Percentiles rank a stretch among this genome's conserved stretches.
These are phyloP conservation scores for Rhinoptilus africanus DNA, from an alignment of 2,113 vertebrate species.

Conservation along the genomic window DNA sequence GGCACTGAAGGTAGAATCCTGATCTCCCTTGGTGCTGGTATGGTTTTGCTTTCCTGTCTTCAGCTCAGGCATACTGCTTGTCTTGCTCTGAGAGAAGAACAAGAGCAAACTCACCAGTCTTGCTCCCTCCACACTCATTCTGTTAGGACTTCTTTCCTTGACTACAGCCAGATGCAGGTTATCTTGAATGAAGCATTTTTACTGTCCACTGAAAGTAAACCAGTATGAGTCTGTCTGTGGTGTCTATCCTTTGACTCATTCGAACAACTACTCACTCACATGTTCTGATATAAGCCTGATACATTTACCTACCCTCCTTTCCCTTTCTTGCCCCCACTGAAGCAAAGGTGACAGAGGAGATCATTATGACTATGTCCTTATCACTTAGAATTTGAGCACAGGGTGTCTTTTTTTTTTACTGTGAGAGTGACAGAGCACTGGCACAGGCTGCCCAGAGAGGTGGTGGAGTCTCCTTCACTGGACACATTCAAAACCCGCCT, in stretches of 20 bases:
- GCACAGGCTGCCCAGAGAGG: too few species aligned
- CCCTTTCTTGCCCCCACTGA: not conserved
- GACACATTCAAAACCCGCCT: too few species aligned
- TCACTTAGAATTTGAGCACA: not conserved
- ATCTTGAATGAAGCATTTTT: slow-evolving; percentile 39
- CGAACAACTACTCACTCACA: not conserved
- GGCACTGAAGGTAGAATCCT: slow-evolving; percentile 1
- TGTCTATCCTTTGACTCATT: slow-evolving; percentile 27
- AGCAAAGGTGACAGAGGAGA: not conserved
- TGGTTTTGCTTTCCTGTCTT: slow-evolving; percentile 45
- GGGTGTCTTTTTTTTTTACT: too few species aligned
- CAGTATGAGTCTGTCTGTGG: not conserved
- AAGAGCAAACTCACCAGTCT: slow-evolving; percentile 45
- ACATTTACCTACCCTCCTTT: not conserved
- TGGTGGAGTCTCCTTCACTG: too few species aligned
- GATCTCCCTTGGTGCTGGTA: not conserved
- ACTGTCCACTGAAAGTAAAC: not conserved
- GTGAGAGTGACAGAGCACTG: too few species aligned
- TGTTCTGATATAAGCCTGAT: not conserved
- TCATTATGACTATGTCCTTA: not conserved
- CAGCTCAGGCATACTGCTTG: slow-evolving; percentile 16
- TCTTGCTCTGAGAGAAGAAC: slow-evolving; percentile 39
- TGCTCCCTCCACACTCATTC: not conserved
- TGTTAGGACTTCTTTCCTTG: slow-evolving; percentile 23
- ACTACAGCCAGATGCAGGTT: not conserved